phyloP scores from a whole-genome alignment of 2,797 vertebrate genomes.

The Lithobates pipiens region DNA sequence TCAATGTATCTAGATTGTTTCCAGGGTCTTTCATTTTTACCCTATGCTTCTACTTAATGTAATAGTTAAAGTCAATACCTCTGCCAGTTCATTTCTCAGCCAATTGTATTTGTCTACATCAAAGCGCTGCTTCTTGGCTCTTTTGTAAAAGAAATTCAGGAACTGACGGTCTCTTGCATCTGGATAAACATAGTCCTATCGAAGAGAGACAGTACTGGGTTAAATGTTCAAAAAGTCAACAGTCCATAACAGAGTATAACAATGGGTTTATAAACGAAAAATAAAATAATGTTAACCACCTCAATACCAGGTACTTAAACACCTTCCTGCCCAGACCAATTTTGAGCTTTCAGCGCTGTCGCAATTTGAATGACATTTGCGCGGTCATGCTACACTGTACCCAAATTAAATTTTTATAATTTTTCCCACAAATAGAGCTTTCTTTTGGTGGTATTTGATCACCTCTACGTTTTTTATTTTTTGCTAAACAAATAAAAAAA shows the following conservation, averaged over 20 bases:
- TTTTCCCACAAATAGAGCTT: too few species aligned
- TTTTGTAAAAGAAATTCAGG: slow-evolving; percentile 87
- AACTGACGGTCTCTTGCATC: slow-evolving; percentile 84
- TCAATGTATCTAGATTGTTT: background rate
- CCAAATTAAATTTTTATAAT: too few species aligned
- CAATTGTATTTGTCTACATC: slow-evolving; percentile 86
- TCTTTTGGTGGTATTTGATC: too few species aligned
- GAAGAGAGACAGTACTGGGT: slow-evolving; percentile 31
- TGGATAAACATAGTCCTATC: slow-evolving; percentile 88
- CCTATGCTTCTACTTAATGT: background rate
- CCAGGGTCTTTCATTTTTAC: background rate
- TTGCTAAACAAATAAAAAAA: too few species aligned
- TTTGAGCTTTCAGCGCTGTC: too few species aligned
- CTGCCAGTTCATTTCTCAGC: slow-evolving; percentile 84
- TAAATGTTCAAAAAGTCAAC: background rate
- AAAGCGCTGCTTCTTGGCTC: slow-evolving; percentile 81
- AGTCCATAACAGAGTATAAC: background rate
- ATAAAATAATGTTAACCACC: too few species aligned
- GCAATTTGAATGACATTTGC: too few species aligned
- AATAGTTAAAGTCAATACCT: slow-evolving; percentile 75
- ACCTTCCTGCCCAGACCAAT: too few species aligned
- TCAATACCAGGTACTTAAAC: too few species aligned
- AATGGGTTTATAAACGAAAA: background rate
- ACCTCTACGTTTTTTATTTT: too few species aligned
- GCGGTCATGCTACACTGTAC: too few species aligned